Evolutionary conservation across 2,888 invertebrate species (phyloP).

Genomic region (Platerodrilus igneus): DNA sequence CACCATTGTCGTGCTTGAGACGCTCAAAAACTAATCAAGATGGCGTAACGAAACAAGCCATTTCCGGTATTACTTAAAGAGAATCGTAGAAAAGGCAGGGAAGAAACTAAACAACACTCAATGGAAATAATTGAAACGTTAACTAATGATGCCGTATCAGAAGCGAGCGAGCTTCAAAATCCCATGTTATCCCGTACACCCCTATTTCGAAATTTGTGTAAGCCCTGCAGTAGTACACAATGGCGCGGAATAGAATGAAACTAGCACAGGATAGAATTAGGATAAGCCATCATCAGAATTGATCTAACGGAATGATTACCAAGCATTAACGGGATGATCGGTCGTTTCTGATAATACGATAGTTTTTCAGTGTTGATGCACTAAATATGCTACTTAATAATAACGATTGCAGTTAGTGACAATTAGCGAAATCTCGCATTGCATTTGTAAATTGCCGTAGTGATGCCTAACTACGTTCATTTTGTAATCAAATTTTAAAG

Average conservation of each 20-base stretch:
- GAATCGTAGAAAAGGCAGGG: constrained; percentile 7
- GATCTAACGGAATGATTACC: constrained; percentile 31
- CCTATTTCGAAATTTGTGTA: constrained; percentile 29
- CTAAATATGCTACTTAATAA: constrained; percentile 9
- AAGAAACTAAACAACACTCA: constrained; percentile 19
- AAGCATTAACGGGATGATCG: constrained; percentile 31
- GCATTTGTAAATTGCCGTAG: constrained; percentile 16
- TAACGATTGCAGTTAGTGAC: constrained; percentile 17
- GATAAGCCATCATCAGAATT: constrained; percentile 31
- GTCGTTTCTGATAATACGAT: constrained; percentile 30
- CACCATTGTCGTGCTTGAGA: too few relatives aligned
- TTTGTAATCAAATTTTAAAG: too few relatives aligned
- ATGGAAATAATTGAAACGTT: constrained; percentile 34
- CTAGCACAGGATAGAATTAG: constrained; percentile 29
- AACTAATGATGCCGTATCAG: constrained; percentile 30
- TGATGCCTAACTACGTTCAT: too few relatives aligned
- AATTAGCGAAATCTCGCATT: constrained; percentile 14
- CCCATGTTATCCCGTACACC: constrained; percentile 31
- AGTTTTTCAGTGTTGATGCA: constrained; percentile 10
- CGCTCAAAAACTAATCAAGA: too few relatives aligned
- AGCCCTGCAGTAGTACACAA: constrained; percentile 32
- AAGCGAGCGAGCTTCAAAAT: constrained; percentile 27
- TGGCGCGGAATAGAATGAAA: constrained; percentile 29
- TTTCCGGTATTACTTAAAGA: too few relatives aligned
- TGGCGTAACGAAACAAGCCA: too few relatives aligned